Base-by-base conservation (phyloP, 2,113 vertebrate genomes). In the Micromys minutus region DNA sequence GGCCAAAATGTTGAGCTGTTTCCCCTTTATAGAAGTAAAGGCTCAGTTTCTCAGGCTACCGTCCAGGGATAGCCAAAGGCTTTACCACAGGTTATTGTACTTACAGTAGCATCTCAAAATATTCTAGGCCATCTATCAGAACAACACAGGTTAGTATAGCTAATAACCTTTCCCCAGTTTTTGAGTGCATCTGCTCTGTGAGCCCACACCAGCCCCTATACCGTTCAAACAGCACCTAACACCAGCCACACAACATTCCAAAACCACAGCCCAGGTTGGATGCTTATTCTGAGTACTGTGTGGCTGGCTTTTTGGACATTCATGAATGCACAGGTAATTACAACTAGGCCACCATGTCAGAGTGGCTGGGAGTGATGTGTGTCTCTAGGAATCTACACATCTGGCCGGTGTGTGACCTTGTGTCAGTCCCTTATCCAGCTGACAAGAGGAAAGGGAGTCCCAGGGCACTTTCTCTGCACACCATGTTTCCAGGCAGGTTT, bases 271-370 rank as follows among this genome's bases (percentile, higher is more conserved):
- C n/a, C 19, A 5, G 10, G 74, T 1, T 45, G 9, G 31, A 74
- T 1, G 5, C 3, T 15, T 55, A 2, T 1, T 42, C 45, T 59
- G 24, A 29, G 29, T 61, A 15, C 0, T 34, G 16, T 3, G 17
- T 74, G 21, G 34, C 71, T 74, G 11, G n/a, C 6, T 22, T 45
- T 81, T n/a, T 31, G n/a, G 11, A 19, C 7, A 34, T 15, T 50
- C 29, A 5, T 0, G 3, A 13, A 10, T 16, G 15, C 77, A 39
- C 31, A 21, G 63, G 36, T 15, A 22, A 71, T 4, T n/a, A 19
- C 22, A 67, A 21, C 16, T 29, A 50, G 0, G 3, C 87, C 79
- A 67, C 80, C 74, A 42, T 13, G 9, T 24, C 50, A 21, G 21
- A 5, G 0, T 1, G 45, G 63, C 31, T 61, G 45, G 57, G n/a